Evolutionary conservation across 2,888 invertebrate genomes (phyloP), one percentile per base, ranked within the genome.

Genomic region (Xestia xanthographa): DNA sequence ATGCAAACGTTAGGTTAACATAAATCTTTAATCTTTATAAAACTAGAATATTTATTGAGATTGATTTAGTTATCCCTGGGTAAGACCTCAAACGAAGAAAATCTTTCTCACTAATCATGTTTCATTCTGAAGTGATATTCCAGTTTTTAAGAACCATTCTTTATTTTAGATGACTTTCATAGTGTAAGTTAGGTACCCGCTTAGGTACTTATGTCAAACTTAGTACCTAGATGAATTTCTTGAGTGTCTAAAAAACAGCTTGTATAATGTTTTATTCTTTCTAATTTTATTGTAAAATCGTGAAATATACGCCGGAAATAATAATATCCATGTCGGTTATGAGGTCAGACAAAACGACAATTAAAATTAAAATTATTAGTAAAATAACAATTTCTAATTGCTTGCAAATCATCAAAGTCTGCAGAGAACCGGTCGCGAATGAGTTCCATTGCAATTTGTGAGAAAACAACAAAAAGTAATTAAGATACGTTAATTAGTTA

Each of bases 301-400:
- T 66, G 62, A 83, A 66, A 66, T 68, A 77, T 48, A 75, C 58
- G 72, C 65, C 63, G 86, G 68, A 71, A 70, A 76, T 73, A 75
- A 68, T 72, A 29, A 48, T 38, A 50, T 67, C 53, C 58, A 80
- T 75, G 43, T 84, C 72, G 77, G 84, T 75, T 80, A 75, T 14
- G 84, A 77, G 86, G 85, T 78, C 85, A 84, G 79, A 80, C 79
- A 69, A 71, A 75, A 70, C 65, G 72, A 86, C 77, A 86, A 76
- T 84, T 78, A 75, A 69, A 76, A 75, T 73, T 82, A 75, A 66
- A 76, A 73, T 71, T 65, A 77, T 80, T 79, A 45, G 53, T 62
- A 26, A 66, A 71, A 72, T 63, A 80, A 80, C 75, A 80, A 84
- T 79, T 81, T 79, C 72, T 73, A 79, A 86, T 84, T 80, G 80